Base-by-base conservation (phyloP, 2,797 vertebrate genomes). In the Neostethus bicornis region DNA sequence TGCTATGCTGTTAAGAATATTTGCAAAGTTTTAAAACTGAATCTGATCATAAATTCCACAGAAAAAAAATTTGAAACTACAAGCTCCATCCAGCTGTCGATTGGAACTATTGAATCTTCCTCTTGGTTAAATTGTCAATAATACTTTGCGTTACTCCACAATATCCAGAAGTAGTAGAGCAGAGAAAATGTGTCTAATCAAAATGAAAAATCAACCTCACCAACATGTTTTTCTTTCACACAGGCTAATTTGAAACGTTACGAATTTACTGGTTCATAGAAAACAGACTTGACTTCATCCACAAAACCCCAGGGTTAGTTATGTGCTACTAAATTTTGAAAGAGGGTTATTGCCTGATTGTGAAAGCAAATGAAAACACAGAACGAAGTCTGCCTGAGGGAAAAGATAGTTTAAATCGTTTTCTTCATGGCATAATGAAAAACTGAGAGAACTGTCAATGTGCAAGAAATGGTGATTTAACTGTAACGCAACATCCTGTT, bases 21-120 rank as follows among this genome's bases (percentile, higher is more conserved):
- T 64, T 7, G 62, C 69, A 77, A 70, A 54, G 54, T 29, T 39
- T 43, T 16, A 37, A 44, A 63, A 23, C 7, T 31, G 53, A 51
- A 17, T 23, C 26, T 31, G 7, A 42, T 63, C 14, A 19, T 17
- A 21, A 44, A 37, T 31, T 47, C 37, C 20, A 45, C 62, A 56
- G 45, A 58, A 43, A 29, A 31, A 10, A 7, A 17, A 9, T 12
- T 12, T 0, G n/a, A 8, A 24, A 41, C 1, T 32, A 9, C 20
- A 16, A 23, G 17, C 21, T 43, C 19, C 13, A 38, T n/a, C 17
- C n/a, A 10, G 20, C 34, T 49, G 48, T 24, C 9, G 20, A 0
- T 7, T 25, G 12, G 25, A 16, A 47, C 7, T 37, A 41, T 26
- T 46, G 24, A 23, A 29, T 26, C 26, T 54, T 16, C 7, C 29